Evolutionary conservation across 2,113 vertebrate genomes (phyloP).

Genomic region (Notechis scutatus): DNA sequence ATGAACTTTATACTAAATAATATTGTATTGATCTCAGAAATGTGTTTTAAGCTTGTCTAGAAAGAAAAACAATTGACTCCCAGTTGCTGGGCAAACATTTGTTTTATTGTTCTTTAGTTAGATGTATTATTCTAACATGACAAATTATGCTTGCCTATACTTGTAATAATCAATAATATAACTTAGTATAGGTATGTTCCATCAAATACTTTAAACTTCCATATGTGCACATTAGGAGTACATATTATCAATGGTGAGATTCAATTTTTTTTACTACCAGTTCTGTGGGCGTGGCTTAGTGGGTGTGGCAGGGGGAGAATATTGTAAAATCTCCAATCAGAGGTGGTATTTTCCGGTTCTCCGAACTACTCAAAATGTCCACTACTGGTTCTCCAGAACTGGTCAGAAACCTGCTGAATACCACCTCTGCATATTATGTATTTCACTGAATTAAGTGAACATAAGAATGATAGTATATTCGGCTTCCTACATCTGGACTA

Average conservation of each 20-base stretch:
- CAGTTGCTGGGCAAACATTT: background rate
- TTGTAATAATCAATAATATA: background rate
- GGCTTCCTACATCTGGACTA: background rate
- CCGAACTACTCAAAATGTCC: too few relatives aligned
- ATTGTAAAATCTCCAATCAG: too few relatives aligned
- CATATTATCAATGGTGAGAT: background rate
- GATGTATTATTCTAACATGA: background rate
- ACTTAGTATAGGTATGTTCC: background rate
- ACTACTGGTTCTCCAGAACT: too few relatives aligned
- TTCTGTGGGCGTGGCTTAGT: too few relatives aligned
- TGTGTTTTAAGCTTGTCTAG: background rate
- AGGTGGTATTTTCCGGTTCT: too few relatives aligned
- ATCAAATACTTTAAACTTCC: background rate
- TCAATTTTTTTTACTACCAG: too few relatives aligned
- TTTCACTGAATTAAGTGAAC: background rate
- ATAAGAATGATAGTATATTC: background rate
- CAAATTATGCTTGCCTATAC: background rate
- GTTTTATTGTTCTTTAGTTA: background rate
- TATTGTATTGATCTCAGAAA: background rate
- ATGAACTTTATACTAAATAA: background rate
- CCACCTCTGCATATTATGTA: background rate
- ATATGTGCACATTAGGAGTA: background rate
- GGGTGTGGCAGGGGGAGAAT: too few relatives aligned
- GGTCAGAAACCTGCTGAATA: too few relatives aligned
- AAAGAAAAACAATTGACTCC: background rate